Conservation (phyloP, 2,888 invertebrate species). For the Trichopria drosophilae region DNA sequence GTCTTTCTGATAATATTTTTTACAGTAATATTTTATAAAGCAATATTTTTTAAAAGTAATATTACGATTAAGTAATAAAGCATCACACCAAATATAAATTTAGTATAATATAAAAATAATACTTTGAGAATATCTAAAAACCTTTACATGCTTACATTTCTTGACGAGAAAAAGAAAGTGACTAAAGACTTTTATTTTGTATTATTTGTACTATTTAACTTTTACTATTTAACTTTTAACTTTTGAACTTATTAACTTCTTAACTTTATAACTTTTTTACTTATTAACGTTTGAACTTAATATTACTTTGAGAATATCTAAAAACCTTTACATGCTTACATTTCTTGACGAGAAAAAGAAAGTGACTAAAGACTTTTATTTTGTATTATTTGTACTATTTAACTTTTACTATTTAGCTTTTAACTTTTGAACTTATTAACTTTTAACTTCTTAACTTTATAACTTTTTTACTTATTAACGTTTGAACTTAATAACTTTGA, state of each 20-base stretch:
- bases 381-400: conserved; percentile 38
- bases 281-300: too few species aligned
- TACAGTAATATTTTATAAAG: too few species aligned
- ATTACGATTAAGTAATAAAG: too few species aligned
- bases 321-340: background rate
- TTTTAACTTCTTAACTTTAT: conserved; percentile 1
- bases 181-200: conserved; percentile 14
- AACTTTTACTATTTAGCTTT: too few species aligned
- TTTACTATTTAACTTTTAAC: too few species aligned
- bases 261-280: too few species aligned
- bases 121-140: background rate
- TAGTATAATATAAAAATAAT: background rate
- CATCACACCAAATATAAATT: too few species aligned
- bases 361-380: conserved; percentile 9
- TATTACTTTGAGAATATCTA: background rate
- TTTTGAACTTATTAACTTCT: conserved; percentile 26
- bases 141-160: conserved; percentile 5
- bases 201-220: conserved; percentile 39
- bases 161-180: conserved; percentile 39
- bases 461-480: too few species aligned
- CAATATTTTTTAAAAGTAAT: too few species aligned
- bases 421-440: too few species aligned
- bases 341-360: conserved; percentile 40
- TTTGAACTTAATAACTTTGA: too few species aligned
- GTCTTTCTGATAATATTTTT: too few species aligned